Evolutionary conservation across 2,888 invertebrate species (phyloP).

Genomic region (Lapara coniferarum): DNA sequence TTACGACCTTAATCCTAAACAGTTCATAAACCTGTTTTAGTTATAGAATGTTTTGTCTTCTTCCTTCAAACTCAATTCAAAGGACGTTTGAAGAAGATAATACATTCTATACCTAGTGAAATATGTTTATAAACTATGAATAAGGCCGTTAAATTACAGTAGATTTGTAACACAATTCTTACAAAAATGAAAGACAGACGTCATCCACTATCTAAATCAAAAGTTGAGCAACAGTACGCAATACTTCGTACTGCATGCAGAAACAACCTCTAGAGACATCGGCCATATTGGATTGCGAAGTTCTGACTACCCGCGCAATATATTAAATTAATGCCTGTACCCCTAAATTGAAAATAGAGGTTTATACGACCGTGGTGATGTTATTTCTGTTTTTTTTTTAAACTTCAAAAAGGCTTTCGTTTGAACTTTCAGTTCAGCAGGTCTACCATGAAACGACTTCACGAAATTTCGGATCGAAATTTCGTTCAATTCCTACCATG

Average conservation of each 20-base stretch:
- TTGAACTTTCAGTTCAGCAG: no score
- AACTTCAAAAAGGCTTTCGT: no score
- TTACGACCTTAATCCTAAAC: no score
- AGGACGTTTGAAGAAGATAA: no score
- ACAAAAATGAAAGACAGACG: background rate
- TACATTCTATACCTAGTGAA: no score
- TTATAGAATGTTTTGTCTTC: no score
- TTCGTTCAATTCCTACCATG: no score
- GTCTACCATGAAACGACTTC: no score
- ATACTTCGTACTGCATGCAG: background rate
- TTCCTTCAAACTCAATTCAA: no score
- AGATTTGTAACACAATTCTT: background rate
- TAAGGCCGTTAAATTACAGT: background rate
- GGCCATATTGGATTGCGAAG: background rate
- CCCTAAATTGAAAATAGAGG: background rate
- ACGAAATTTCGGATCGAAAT: no score
- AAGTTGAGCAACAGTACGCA: background rate
- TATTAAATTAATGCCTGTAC: conserved; percentile 17
- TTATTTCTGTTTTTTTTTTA: background rate
- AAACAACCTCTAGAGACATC: background rate
- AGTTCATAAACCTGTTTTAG: no score
- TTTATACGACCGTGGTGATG: background rate
- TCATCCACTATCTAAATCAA: conserved; percentile 20
- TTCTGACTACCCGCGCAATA: background rate
- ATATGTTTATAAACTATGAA: no score